These are phyloP conservation scores for Schizothorax lantsangensis DNA, from an alignment of 2,797 vertebrate genomes.

Conservation along the genomic window DNA sequence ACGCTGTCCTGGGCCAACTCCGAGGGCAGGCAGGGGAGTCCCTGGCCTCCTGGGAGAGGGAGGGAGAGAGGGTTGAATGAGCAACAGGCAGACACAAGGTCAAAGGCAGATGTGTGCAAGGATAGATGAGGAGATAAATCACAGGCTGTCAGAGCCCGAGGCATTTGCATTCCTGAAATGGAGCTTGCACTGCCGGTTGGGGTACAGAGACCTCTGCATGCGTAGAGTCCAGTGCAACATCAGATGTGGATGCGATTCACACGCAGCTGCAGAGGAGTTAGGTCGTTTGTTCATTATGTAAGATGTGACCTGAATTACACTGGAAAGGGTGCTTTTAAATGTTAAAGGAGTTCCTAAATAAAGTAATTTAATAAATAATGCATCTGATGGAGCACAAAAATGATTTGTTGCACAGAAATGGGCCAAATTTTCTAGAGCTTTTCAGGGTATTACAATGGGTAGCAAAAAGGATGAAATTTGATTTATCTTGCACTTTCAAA, in stretches of 20 bases:
- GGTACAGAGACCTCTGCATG: conserved; percentile 49
- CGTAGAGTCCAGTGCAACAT: conserved; percentile 35
- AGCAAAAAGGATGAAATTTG: conserved; percentile 11
- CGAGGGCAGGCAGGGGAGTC: conserved; percentile 70
- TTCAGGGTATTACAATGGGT: neutral
- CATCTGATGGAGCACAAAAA: neutral
- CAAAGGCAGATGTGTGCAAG: conserved; percentile 83
- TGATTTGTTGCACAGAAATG: neutral
- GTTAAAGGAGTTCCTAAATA: conserved; percentile 17
- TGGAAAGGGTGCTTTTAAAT: conserved; percentile 8
- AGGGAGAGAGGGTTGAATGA: conserved; percentile 72
- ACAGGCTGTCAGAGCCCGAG: conserved; percentile 76
- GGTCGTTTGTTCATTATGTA: conserved; percentile 31
- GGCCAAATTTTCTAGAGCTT: neutral
- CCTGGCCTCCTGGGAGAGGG: conserved; percentile 72
- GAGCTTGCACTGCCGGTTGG: conserved; percentile 77
- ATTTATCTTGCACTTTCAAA: conserved; percentile 33
- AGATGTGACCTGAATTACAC: conserved; percentile 22
- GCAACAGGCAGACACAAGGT: conserved; percentile 84
- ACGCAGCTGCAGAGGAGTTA: conserved; percentile 21
- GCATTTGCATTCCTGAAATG: conserved; percentile 85
- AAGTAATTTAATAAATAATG: conserved; percentile 24
- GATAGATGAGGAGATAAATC: conserved; percentile 86
- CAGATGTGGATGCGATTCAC: conserved; percentile 28
- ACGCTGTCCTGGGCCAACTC: conserved; percentile 40